Base-by-base conservation (phyloP, 2,797 vertebrate genomes). In the Hemitrygon akajei region DNA sequence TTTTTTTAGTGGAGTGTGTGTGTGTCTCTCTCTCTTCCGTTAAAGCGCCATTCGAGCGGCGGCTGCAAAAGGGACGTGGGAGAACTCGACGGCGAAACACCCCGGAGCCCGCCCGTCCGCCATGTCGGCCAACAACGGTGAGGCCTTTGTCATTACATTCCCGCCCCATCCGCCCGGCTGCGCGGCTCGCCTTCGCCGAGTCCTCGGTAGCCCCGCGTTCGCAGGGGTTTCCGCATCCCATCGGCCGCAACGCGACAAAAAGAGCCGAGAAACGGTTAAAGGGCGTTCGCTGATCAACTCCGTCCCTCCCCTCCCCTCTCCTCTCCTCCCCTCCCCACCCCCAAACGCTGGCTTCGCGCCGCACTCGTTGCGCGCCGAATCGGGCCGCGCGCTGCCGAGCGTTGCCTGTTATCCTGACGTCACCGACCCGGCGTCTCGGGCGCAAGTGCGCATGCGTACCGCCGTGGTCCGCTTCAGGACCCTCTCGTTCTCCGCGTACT, bases 21-120 rank as follows among this genome's bases (percentile, higher is more conserved):
- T 47, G 47, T 47, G n/a, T 77, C 6, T 71, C 16, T 37, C 66
- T 75, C 91, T 93, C 91, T 93, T 76, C 66, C 47, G 91, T 93
- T 93, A 93, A 93, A 75, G 71, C 69, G 69, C 91, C 91, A 93
- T 93, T 75, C 40, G 69, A 56, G 91, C 69, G 91, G 91, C 69
- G 71, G 27, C 20, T 7, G 40, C 20, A 25, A 91, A 56, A 91
- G n/a, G 89, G 63, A 91, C 66, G 69, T 1, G 30, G 30, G 47
- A 66, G 16, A 66, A 2, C n/a, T 16, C 40, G 34, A 30, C 34
- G 0, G 37, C 14, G 34, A 10, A 1, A 27, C 71, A 71, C 89
- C 27, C n/a, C 27, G 66, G 1, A 25, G 27, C 10, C 89, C 22
- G 69, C 63, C 87, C 87, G n/a, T 37, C 79, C 7, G 71, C 69